These are phyloP conservation scores for Ptychoptera contaminata DNA, from an alignment of 2,888 invertebrate genomes.

Conservation along the genomic window DNA sequence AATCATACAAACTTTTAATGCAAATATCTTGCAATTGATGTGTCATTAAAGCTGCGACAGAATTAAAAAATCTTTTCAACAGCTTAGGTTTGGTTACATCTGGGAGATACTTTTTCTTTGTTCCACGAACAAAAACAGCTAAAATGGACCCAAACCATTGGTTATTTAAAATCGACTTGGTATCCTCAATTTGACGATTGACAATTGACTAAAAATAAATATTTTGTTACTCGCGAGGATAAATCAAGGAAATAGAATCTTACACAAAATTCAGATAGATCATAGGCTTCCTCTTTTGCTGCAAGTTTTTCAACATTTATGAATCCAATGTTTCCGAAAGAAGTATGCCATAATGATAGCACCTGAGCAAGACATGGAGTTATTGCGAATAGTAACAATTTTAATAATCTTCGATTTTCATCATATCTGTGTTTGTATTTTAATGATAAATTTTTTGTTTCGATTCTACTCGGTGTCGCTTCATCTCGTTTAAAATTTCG, in stretches of 20 bases:
- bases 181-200: slow-evolving; percentile 45
- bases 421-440: slow-evolving; percentile 23
- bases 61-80: slow-evolving; percentile 67
- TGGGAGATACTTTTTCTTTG: slow-evolving; percentile 50
- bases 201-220: slow-evolving; percentile 20
- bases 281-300: slow-evolving; percentile 22
- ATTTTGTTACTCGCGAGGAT: slow-evolving; percentile 1
- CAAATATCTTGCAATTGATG: slow-evolving; percentile 70
- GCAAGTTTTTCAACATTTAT: slow-evolving; percentile 28
- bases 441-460: slow-evolving; percentile 35
- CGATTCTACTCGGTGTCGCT: slow-evolving; percentile 37
- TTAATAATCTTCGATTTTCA: slow-evolving; percentile 33
- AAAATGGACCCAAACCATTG: slow-evolving; percentile 31
- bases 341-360: slow-evolving; percentile 63
- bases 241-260: slow-evolving; percentile 1
- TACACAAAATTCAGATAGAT: slow-evolving; percentile 25
- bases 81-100: slow-evolving; percentile 44
- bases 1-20: slow-evolving; percentile 62
- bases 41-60: slow-evolving; percentile 75
- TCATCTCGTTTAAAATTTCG: slow-evolving; percentile 25
- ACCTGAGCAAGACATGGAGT: slow-evolving; percentile 71
- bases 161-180: slow-evolving; percentile 46
- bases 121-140: slow-evolving; percentile 36
- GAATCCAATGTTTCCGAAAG: slow-evolving; percentile 41
- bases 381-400: slow-evolving; percentile 51